Evolutionary conservation across 2,888 invertebrate species (phyloP).

Genomic region (Agrotis clavis): DNA sequence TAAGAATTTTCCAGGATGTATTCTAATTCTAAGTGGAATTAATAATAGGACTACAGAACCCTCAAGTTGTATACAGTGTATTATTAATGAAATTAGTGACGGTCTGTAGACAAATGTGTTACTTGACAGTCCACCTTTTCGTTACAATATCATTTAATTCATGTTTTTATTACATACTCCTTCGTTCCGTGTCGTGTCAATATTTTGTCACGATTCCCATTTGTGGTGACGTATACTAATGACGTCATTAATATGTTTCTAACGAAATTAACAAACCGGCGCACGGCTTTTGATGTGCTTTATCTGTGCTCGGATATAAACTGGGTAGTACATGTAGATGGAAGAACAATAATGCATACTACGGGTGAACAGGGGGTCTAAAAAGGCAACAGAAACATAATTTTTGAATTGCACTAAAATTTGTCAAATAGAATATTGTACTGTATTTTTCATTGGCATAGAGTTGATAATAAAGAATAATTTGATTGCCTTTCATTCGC

Average conservation of each 20-base stretch:
- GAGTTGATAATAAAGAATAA: too few relatives aligned
- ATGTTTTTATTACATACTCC: slow-evolving; percentile 79
- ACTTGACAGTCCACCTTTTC: slow-evolving; percentile 82
- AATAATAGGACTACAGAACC: slow-evolving; percentile 66
- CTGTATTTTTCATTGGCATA: too few relatives aligned
- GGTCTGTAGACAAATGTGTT: slow-evolving; percentile 84
- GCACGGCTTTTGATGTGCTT: slow-evolving; percentile 82
- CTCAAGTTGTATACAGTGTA: slow-evolving; percentile 72
- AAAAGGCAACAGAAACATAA: too few relatives aligned
- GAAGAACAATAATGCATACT: slow-evolving; percentile 76
- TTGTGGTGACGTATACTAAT: slow-evolving; percentile 87
- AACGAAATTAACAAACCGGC: slow-evolving; percentile 85
- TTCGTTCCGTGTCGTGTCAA: slow-evolving; percentile 81
- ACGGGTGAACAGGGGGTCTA: slow-evolving; percentile 57
- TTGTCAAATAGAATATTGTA: too few relatives aligned
- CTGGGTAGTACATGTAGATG: slow-evolving; percentile 67
- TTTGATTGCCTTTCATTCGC: too few relatives aligned
- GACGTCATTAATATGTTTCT: slow-evolving; percentile 87
- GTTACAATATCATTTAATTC: slow-evolving; percentile 83
- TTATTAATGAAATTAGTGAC: slow-evolving; percentile 87
- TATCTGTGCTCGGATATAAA: slow-evolving; percentile 72
- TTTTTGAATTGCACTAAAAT: too few relatives aligned
- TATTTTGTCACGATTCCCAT: slow-evolving; percentile 90
- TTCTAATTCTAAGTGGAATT: slow-evolving; percentile 6
- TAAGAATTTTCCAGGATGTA: neutral